phyloP scores from a whole-genome alignment of 2,113 vertebrate species.

The Archilochus colubris region DNA sequence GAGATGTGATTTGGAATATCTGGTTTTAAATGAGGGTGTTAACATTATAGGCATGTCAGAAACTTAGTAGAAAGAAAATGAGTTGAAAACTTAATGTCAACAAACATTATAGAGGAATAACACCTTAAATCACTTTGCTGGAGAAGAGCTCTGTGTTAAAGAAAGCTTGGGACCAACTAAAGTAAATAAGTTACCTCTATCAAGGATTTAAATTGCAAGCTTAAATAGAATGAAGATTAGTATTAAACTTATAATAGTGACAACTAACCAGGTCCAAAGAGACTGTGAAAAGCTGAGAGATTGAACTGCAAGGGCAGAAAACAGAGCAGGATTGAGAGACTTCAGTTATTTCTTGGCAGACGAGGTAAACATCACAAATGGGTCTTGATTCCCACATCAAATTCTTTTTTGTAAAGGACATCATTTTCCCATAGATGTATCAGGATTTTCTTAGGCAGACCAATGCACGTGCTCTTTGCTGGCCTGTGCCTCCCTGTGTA shows the following conservation, averaged over 20 bases:
- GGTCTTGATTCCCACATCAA: not conserved
- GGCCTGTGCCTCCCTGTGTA: not conserved
- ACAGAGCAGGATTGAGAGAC: not conserved
- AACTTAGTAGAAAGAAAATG: not conserved
- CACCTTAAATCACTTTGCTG: not conserved
- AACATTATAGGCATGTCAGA: not conserved
- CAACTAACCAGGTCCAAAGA: not conserved
- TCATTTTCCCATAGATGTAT: not conserved
- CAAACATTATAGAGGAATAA: not conserved
- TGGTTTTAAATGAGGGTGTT: not conserved
- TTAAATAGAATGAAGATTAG: not conserved
- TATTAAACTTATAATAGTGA: not conserved
- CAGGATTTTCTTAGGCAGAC: not conserved
- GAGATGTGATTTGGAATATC: not conserved
- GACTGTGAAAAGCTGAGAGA: not conserved
- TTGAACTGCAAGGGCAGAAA: slow-evolving; percentile 11
- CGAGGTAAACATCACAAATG: not conserved
- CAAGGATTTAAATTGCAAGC: not conserved
- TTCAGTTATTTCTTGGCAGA: not conserved
- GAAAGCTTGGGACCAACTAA: not conserved
- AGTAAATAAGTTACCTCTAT: not conserved
- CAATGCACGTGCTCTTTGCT: not conserved
- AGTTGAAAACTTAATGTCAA: not conserved
- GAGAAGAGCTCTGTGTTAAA: not conserved
- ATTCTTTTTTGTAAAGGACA: not conserved